Evolutionary conservation across 2,888 invertebrate species (phyloP), one percentile per base, ranked within the genome.

Genomic region (Taenaris catops): DNA sequence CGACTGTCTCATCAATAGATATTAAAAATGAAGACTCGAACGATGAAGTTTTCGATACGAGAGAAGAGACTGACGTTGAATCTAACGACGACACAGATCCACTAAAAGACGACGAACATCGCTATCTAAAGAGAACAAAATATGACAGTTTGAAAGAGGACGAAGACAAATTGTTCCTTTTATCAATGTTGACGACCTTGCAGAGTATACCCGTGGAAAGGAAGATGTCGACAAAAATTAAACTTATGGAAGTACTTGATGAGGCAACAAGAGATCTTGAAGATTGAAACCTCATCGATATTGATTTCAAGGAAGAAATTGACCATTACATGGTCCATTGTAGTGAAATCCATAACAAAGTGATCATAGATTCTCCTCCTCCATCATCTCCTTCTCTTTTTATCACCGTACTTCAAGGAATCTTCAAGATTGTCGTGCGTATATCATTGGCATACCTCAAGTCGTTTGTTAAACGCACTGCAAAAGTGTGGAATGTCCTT

Each of bases 181-280:
- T 48, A 11, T 46, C 48, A 2, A 34, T 48, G 10, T 32, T 48
- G 10, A 31, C 28, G 11, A 37, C 48, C 4, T 27, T 48, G 4
- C 34, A 41, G 12, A 46, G 23, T 12, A 37, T 48, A n/a, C 46
- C 43, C 7, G 20, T 27, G 2, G 8, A 35, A 8, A 43, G 36
- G 25, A 46, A 44, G 8, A 37, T 44, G 16, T 27, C 33, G 3
- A 41, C 44, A 1, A 48, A 41, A 35, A 48, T 48, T 2, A 48
- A 46, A 31, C 34, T 48, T 4, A 41, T 48, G 43, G 11, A 38
- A 1, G 24, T 46, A 0, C 34, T 48, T 1, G 39, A 48, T 1
- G 46, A 48, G 20, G 48, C 39, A 7, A 43, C 39, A 1, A 28
- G 24, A 21, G 20, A 34, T 3, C 4, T 26, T 6, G 34, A 39